phyloP scores from a whole-genome alignment of 2,113 vertebrate species.

The Parotia lawesii region DNA sequence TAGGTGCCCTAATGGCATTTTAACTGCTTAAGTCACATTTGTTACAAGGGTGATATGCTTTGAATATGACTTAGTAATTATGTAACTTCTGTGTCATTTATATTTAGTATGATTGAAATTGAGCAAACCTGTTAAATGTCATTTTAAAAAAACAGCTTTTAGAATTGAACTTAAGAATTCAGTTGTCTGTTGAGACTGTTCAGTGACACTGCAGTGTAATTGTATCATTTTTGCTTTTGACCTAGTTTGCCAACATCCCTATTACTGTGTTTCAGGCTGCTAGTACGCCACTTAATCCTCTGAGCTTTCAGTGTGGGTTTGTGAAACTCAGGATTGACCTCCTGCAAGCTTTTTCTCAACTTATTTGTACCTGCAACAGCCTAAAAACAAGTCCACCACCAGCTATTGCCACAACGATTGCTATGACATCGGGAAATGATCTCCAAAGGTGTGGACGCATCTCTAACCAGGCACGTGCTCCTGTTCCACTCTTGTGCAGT shows the following conservation, averaged over 20 bases:
- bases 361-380: slow-evolving; percentile 97
- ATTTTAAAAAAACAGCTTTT: background rate
- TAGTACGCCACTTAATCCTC: slow-evolving; percentile 92
- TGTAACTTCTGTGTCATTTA: background rate
- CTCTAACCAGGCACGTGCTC: slow-evolving; percentile 83
- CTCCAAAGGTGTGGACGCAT: slow-evolving; percentile 95
- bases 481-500: background rate
- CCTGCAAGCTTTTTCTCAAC: slow-evolving; percentile 93
- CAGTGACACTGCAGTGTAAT: background rate
- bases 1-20: background rate
- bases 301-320: slow-evolving; percentile 97
- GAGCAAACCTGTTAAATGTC: background rate
- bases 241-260: background rate
- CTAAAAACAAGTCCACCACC: slow-evolving; percentile 97
- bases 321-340: slow-evolving; percentile 96
- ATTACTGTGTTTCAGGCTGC: slow-evolving; percentile 81
- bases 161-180: background rate
- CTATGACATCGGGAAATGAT: slow-evolving; percentile 89
- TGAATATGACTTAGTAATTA: background rate
- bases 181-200: background rate
- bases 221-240: slow-evolving; percentile 11
- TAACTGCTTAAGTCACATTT: background rate
- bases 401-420: slow-evolving; percentile 92
- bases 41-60: background rate
- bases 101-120: background rate